Base-by-base conservation (phyloP, 2,797 vertebrate genomes). In the Echiichthys vipera region DNA sequence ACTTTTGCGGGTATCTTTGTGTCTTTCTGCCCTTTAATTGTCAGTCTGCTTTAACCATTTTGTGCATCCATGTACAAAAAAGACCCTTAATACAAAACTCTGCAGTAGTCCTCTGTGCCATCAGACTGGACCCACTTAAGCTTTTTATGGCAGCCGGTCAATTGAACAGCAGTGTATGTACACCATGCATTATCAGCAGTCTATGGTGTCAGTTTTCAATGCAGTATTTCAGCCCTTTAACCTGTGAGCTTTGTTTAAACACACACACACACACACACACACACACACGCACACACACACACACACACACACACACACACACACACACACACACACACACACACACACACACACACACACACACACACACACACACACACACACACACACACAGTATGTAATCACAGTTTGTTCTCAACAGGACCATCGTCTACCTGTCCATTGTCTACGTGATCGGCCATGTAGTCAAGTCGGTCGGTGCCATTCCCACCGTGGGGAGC, bases 351-450 rank as follows among this genome's bases (percentile, higher is more conserved):
- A 53, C 53, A 7, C 15, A 17, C n/a, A n/a, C n/a, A n/a, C n/a
- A n/a, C n/a, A n/a, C n/a, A n/a, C n/a, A n/a, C n/a, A n/a, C n/a
- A 27, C 13, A 36, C n/a, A 49, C 39, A 30, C 32, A 27, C 20
- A 71, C 73, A 13, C 22, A 30, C 4, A 42, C 5, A 53, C 53
- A 7, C 15, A 17, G 2, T 22, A 20, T 25, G 32, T 77, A 55
- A 80, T 71, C 30, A 68, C 55, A 71, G 32, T 83, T 66, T 93
- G 68, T 86, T 50, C 77, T 79, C 88, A 29, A 76, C 95, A 99
- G 98, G 93, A 99, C 98, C 59, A 98, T 99, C 93, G 94, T 98
- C 90, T 98, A 96, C 90, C 96, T 99, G 80, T 99, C 98, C 75
- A 78, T 99, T 59, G 88, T 99, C 27, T 99, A 99, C 40, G 95